Conservation (phyloP, 2,888 invertebrate genomes). For the Capitulum mitella region DNA sequence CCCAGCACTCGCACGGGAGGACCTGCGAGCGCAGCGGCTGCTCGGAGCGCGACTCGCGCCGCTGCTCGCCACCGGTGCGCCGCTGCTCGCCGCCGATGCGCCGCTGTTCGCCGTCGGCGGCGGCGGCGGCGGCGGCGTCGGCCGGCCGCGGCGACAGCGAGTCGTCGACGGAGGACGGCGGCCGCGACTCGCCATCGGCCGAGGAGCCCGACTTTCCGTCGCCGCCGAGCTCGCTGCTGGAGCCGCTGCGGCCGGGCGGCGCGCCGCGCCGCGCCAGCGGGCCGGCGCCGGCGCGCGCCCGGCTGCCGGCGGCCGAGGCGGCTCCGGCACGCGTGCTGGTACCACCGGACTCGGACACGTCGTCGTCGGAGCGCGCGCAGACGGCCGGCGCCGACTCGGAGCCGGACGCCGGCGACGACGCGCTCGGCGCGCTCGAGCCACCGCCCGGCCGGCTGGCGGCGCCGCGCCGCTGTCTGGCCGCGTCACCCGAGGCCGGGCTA, state of each 20-base stretch:
- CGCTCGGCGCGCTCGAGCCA: neutral
- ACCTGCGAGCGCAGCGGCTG: conserved; percentile 84
- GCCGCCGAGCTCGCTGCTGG: conserved; percentile 24
- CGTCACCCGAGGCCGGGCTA: neutral
- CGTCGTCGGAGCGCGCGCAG: neutral
- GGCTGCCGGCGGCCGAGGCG: neutral
- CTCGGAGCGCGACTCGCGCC: conserved; percentile 33
- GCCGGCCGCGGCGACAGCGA: neutral
- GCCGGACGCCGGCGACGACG: neutral
- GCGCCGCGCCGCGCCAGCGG: neutral
- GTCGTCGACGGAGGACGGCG: conserved; percentile 7
- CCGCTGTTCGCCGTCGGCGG: neutral
- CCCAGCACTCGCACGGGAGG: conserved; percentile 67
- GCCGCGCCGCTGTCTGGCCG: neutral
- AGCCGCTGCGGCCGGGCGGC: neutral
- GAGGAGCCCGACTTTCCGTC: conserved; percentile 16
- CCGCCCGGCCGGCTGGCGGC: neutral
- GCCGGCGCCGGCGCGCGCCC: neutral
- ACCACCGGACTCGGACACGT: neutral
- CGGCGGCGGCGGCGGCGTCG: no score
- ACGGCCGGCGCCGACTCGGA: neutral
- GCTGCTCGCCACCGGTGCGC: conserved; percentile 45
- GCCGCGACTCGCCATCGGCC: neutral
- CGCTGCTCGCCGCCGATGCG: conserved; percentile 52
- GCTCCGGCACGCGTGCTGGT: neutral